Percentiles rank a stretch among this genome's conserved stretches.
These are phyloP conservation scores for Lasioglossum figueresi DNA, from an alignment of 2,888 invertebrate genomes.

Conservation along the genomic window DNA sequence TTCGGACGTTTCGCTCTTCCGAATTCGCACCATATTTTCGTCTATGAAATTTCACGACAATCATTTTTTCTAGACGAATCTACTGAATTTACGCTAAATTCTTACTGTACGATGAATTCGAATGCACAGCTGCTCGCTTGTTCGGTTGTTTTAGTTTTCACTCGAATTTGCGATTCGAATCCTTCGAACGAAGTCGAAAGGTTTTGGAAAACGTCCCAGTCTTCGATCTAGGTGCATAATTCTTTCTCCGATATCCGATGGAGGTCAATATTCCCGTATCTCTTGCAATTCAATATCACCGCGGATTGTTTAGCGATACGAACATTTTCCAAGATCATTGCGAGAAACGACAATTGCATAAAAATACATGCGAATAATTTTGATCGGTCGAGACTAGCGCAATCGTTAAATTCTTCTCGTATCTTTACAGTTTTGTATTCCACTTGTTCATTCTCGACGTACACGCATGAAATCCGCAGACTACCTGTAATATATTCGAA, in stretches of 20 bases:
- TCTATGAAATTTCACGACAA: background rate
- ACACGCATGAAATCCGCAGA: background rate
- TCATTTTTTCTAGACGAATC: background rate
- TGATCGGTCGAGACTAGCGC: background rate
- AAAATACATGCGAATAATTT: background rate
- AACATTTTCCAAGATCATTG: background rate
- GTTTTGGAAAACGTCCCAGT: too few relatives aligned
- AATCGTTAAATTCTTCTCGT: background rate
- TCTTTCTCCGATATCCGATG: background rate
- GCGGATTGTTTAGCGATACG: background rate
- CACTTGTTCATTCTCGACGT: background rate
- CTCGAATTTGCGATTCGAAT: background rate
- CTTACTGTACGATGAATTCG: background rate
- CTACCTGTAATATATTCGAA: background rate
- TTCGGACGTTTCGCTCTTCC: background rate
- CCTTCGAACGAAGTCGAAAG: too few relatives aligned
- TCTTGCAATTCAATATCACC: background rate
- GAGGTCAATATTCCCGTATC: background rate
- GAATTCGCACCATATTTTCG: background rate
- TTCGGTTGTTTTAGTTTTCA: background rate
- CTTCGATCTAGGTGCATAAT: too few relatives aligned
- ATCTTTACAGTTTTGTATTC: background rate
- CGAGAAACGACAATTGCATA: background rate
- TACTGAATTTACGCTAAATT: too few relatives aligned
- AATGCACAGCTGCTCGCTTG: too few relatives aligned